These are phyloP conservation scores for Nebria salina DNA, from an alignment of 2,888 invertebrate genomes.

Conservation along the genomic window DNA sequence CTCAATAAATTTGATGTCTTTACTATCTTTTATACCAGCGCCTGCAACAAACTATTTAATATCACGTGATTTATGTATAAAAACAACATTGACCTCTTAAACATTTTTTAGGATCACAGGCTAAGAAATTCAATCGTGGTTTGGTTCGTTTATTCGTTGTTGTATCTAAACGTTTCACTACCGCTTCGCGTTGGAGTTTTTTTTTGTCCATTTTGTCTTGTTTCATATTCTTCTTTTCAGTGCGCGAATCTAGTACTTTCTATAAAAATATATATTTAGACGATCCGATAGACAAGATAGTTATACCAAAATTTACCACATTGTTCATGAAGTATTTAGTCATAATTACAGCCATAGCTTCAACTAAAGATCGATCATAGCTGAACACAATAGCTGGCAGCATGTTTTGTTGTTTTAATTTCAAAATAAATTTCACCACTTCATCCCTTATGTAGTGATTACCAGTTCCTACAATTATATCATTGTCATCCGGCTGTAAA, in stretches of 20 bases:
- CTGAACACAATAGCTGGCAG: constrained; percentile 51
- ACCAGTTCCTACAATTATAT: constrained; percentile 26
- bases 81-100: constrained; percentile 15
- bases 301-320: constrained; percentile 11
- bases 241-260: neutral
- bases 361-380: constrained; percentile 48
- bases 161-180: neutral
- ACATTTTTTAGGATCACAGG: neutral
- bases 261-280: neutral
- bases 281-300: too few relatives aligned
- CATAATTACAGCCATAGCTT: constrained; percentile 22
- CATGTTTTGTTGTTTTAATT: constrained; percentile 48
- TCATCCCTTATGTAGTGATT: constrained; percentile 20
- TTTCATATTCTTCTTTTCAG: neutral
- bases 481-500: constrained; percentile 28
- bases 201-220: neutral
- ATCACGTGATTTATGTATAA: constrained; percentile 8
- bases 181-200: neutral
- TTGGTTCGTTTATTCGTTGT: neutral
- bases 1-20: constrained; percentile 50
- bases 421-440: constrained; percentile 26
- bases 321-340: constrained; percentile 30
- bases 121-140: neutral
- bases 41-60: constrained; percentile 41
- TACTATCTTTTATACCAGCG: constrained; percentile 46